A percentile compares a stretch with the other conserved stretches of the same genome.
phyloP scores from a whole-genome alignment of 64 coral and sea anemone species.

The Actinia equina region DNA sequence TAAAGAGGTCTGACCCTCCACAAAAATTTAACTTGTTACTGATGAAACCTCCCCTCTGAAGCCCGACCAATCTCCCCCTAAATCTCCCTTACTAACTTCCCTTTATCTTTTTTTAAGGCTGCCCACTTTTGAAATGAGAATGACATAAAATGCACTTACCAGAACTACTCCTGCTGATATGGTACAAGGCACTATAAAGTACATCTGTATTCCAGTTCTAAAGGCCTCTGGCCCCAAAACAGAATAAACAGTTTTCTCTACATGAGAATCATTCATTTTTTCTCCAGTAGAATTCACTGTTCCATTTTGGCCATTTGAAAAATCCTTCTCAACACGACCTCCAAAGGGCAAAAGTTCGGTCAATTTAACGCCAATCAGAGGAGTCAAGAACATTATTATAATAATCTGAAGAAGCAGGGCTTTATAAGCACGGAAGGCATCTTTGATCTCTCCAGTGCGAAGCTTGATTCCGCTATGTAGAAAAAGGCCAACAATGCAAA shows the following conservation, averaged over 20 bases:
- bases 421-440: constrained; percentile 54
- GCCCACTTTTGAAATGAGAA: neutral
- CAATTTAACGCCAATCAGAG: constrained; percentile 47
- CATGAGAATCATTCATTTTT: neutral
- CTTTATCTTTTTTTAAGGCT: too few species aligned
- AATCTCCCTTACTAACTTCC: too few species aligned
- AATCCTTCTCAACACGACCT: neutral
- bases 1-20: too few species aligned
- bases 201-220: constrained; percentile 54
- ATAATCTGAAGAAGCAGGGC: constrained; percentile 51
- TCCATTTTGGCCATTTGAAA: neutral
- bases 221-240: constrained; percentile 61
- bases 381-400: constrained; percentile 66
- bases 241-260: neutral
- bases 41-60: too few species aligned
- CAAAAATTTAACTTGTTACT: too few species aligned
- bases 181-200: constrained; percentile 69
- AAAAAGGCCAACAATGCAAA: constrained; percentile 59
- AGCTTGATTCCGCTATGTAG: constrained; percentile 72
- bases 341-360: constrained; percentile 54
- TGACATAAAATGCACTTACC: constrained; percentile 10
- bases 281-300: neutral
- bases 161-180: constrained; percentile 66
- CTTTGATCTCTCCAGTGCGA: constrained; percentile 64
- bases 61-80: too few species aligned